Percentiles rank a stretch among this genome's conserved stretches.
These are phyloP conservation scores for Temnothorax unifasciatus DNA, from an alignment of 2,888 invertebrate genomes.

Conservation along the genomic window DNA sequence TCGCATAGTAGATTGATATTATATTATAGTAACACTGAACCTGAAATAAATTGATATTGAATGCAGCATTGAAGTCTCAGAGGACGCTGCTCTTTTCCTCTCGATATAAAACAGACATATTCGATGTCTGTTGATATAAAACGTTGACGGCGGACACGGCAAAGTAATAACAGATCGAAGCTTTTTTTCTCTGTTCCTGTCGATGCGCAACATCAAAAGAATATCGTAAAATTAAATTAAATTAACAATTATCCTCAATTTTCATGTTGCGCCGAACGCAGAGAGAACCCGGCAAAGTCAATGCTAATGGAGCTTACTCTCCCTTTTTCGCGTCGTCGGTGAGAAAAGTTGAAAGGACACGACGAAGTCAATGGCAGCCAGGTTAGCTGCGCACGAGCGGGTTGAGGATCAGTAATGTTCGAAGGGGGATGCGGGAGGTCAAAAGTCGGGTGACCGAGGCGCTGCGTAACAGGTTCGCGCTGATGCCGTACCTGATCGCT, in stretches of 20 bases:
- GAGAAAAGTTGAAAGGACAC: slow-evolving; percentile 9
- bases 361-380: slow-evolving; percentile 31
- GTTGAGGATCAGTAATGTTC: slow-evolving; percentile 29
- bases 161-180: neutral
- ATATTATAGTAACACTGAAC: neutral
- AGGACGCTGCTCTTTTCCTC: neutral
- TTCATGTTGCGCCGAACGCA: neutral
- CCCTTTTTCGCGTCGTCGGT: neutral
- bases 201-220: neutral
- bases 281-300: neutral
- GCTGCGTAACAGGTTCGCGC: slow-evolving; percentile 28
- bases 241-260: neutral
- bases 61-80: slow-evolving; percentile 15
- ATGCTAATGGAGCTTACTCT: neutral
- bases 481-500: neutral
- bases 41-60: neutral
- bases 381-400: slow-evolving; percentile 3
- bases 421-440: slow-evolving; percentile 30
- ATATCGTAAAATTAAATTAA: neutral
- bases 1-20: no score
- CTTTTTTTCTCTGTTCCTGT: neutral
- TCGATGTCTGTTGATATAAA: neutral
- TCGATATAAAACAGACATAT: neutral
- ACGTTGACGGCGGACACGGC: neutral
- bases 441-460: slow-evolving; percentile 34